Evolutionary conservation across 2,113 vertebrate species (phyloP), one percentile per base, ranked within the genome.

Genomic region (Hyla sarda): DNA sequence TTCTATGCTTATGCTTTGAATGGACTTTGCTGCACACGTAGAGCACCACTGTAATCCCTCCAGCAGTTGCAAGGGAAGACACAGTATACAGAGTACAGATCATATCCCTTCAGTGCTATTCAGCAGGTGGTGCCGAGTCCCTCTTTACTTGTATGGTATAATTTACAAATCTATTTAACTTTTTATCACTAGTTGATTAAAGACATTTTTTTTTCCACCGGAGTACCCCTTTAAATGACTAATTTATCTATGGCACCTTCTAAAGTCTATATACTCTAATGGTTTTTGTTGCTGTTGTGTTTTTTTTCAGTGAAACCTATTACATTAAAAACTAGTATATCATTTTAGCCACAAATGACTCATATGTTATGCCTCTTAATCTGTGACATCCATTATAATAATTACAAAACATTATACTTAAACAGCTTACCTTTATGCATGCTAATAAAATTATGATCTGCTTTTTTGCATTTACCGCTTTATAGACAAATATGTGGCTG

Each of bases 401-500:
- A 85, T 28, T 25, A 17, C 28, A 77, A 80, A 72, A 14, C 7
- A 62, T 81, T 76, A 5, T 50, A n/a, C 3, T 45, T 37, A 87
- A 19, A n/a, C 0, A 34, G 11, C 8, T 71, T 74, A 45, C 50
- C 85, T 56, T 54, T 67, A 83, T 9, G 79, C n/a, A 45, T 23
- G 54, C 81, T 23, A 69, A 78, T 72, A 73, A 56, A 56, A 69
- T 84, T 47, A 34, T 73, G 32, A 87, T 75, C 1, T 1, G 25
- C 23, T 19, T n/a, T n/a, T 69, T 47, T 37, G 69, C 67, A 73
- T 88, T 87, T 85, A 72, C n/a, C 30, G 23, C 37, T 87, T 45
- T 88, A 62, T 1, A 86, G 58, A 47, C 25, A 8, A 0, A 0
- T 82, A 2, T 87, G 3, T 4, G 25, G 17, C 62, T 75, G 77